Evolutionary conservation across 2,113 vertebrate species (phyloP).

Genomic region (Plestiodon gilberti): DNA sequence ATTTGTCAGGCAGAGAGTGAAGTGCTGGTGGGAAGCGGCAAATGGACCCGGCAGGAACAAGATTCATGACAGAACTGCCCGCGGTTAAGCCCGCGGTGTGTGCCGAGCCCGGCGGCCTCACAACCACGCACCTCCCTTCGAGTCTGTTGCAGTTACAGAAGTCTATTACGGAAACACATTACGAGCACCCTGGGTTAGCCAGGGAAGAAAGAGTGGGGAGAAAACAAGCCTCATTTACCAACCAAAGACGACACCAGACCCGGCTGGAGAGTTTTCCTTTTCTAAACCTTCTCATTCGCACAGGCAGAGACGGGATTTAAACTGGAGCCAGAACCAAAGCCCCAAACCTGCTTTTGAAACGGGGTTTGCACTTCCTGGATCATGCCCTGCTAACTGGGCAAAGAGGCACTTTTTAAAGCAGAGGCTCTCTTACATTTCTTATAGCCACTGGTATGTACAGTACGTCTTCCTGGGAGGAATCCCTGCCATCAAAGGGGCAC

Average conservation of each 20-base stretch:
- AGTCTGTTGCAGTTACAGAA: neutral
- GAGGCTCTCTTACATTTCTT: no score
- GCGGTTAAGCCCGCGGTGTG: neutral
- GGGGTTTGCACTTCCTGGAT: neutral
- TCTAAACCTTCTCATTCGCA: neutral
- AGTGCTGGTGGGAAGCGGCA: neutral
- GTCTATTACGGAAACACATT: neutral
- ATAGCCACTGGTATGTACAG: no score
- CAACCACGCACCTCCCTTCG: neutral
- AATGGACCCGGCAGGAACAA: neutral
- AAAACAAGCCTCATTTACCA: neutral
- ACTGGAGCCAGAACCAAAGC: neutral
- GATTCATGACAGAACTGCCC: neutral
- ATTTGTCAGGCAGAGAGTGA: neutral
- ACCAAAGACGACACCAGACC: neutral
- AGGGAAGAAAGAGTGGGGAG: neutral
- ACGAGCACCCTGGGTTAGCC: neutral
- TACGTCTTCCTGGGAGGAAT: no score
- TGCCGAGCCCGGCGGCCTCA: neutral
- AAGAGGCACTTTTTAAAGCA: no score
- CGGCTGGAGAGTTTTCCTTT: neutral
- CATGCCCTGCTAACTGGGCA: no score
- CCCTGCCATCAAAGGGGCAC: no score
- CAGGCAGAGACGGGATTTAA: neutral
- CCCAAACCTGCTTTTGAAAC: neutral